Evolutionary conservation across 2,797 vertebrate species (phyloP), one percentile per base, ranked within the genome.

Genomic region (Poecilia picta): DNA sequence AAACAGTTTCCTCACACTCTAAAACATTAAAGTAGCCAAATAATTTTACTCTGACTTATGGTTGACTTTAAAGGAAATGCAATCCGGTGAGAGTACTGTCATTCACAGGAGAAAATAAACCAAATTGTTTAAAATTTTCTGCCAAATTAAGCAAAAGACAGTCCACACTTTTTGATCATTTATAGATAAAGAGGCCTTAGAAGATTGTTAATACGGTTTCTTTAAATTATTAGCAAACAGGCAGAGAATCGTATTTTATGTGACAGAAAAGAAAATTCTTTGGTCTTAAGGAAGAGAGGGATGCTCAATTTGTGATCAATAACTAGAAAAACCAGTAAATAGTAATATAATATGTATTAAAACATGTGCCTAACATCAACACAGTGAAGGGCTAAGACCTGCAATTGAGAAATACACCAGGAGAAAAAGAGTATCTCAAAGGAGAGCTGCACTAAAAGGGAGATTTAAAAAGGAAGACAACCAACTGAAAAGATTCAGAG

Each of bases 401-500:
- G 0, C 43, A 45, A n/a, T 45, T 15, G 15, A 79, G n/a, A 36
- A 78, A 28, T 59, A 0, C 25, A 72, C 28, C 33, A 86, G 62
- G 18, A 75, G 51, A 31, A 77, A 47, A 81, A 71, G 43, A 71
- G 51, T 36, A 74, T 59, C 39, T 73, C 39, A 41, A 66, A 53
- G 45, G 41, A 79, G 33, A 78, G 45, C 70, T 25, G 55, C 16
- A 74, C 31, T 77, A 41, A 79, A 81, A 82, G 68, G 72, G 45
- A 84, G 72, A 66, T 5, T 36, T 36, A 70, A 43, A 80, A 33
- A 81, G 77, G 79, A 85, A 88, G 85, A 88, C 66, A 62, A 51
- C 3, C 13, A 23, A 74, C 80, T 55, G 82, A 84, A 79, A 33
- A 76, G 83, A 75, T 74, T 64, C 49, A 0, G 43, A 77, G 85